phyloP scores from a whole-genome alignment of 2,113 vertebrate genomes.

The Halichoerus grypus region DNA sequence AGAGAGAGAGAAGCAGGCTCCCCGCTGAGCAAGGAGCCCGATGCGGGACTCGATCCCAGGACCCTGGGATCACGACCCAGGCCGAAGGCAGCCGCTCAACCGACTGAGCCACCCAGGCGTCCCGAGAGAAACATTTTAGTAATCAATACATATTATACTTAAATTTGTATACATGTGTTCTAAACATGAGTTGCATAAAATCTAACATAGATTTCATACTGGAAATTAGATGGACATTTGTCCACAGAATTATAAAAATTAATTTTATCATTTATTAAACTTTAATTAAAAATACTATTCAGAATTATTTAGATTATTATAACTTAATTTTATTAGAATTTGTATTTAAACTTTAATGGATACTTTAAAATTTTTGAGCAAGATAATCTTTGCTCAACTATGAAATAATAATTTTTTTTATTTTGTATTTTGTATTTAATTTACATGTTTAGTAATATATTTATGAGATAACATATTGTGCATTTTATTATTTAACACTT shows the following conservation, averaged over 20 bases:
- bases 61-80: no score
- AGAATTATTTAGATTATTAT: neutral
- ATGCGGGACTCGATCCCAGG: no score
- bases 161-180: neutral
- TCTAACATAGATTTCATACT: neutral
- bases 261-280: neutral
- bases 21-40: no score
- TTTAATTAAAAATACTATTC: neutral
- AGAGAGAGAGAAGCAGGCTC: no score
- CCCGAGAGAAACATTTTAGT: no score
- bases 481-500: neutral
- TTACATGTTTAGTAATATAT: neutral
- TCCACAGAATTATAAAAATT: neutral
- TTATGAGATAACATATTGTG: neutral
- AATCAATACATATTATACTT: neutral
- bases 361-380: neutral
- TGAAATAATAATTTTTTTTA: neutral
- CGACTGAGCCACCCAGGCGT: no score
- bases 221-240: neutral
- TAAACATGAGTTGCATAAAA: neutral
- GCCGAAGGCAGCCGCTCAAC: no score
- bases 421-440: neutral
- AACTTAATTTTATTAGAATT: neutral
- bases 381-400: neutral
- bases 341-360: neutral